These are phyloP conservation scores for Halocaridina rubra DNA, from an alignment of 2,888 invertebrate genomes.

Conservation along the genomic window DNA sequence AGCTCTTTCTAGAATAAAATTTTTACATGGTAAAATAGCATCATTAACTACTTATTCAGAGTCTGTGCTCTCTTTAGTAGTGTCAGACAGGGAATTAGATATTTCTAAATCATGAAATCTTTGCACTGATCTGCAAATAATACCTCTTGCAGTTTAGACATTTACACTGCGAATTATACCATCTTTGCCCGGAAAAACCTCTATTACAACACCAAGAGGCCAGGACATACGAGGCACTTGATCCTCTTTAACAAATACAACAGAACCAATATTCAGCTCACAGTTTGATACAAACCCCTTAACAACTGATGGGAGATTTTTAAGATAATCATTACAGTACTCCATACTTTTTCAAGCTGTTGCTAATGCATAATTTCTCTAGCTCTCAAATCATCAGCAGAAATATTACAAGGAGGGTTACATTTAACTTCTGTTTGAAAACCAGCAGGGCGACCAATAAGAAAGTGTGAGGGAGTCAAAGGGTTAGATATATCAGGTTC, in stretches of 20 bases:
- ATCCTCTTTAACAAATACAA: background rate
- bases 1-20: too few species aligned
- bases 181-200: background rate
- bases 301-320: background rate
- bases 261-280: background rate
- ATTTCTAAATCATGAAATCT: background rate
- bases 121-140: background rate
- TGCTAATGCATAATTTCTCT: background rate
- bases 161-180: background rate
- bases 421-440: background rate
- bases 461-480: constrained; percentile 52
- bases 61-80: background rate
- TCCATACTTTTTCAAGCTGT: background rate
- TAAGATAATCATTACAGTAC: background rate
- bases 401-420: background rate
- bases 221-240: background rate
- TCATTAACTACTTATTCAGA: background rate
- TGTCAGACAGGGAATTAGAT: background rate
- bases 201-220: background rate
- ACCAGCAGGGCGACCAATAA: constrained; percentile 27
- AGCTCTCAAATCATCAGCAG: background rate
- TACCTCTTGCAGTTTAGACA: background rate
- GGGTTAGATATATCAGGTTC: constrained; percentile 63
- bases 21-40: too few species aligned
- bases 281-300: background rate